Percentiles rank a stretch among this genome's conserved stretches.
These are phyloP conservation scores for Zingel zingel DNA, from an alignment of 2,113 vertebrate species.

Conservation along the genomic window DNA sequence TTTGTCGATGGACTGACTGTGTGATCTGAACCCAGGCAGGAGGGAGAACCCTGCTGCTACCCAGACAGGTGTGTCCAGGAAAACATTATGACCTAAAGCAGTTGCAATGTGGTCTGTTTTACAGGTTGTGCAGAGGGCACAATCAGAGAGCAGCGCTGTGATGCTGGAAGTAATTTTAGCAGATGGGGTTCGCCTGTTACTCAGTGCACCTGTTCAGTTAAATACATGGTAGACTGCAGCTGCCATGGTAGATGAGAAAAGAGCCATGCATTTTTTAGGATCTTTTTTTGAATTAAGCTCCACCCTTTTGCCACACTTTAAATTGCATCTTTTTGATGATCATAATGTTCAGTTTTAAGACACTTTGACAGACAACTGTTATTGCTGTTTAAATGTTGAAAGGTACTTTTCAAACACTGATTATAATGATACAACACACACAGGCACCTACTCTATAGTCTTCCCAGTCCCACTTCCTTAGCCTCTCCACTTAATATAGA, in stretches of 20 bases:
- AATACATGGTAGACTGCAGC: slow-evolving; percentile 16
- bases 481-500: slow-evolving; percentile 1
- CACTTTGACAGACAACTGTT: not conserved
- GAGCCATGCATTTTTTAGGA: not conserved
- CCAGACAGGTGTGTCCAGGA: slow-evolving; percentile 11
- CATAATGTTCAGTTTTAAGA: not conserved
- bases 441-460: not conserved
- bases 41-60: slow-evolving; percentile 12
- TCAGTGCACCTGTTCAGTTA: slow-evolving; percentile 27
- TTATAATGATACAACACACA: slow-evolving; percentile 1
- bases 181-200: slow-evolving; percentile 29
- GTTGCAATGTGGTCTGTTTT: slow-evolving; percentile 21
- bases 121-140: slow-evolving; percentile 31
- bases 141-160: not conserved
- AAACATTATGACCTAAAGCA: slow-evolving; percentile 16
- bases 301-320: not conserved
- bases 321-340: not conserved
- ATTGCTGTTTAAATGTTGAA: not conserved
- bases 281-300: slow-evolving; percentile 9
- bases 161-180: slow-evolving; percentile 34
- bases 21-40: not conserved
- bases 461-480: slow-evolving; percentile 32
- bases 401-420: not conserved
- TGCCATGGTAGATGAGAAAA: slow-evolving; percentile 5
- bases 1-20: not conserved